Evolutionary conservation across 2,888 invertebrate genomes (phyloP).

Genomic region (Macrosiphum euphorbiae): DNA sequence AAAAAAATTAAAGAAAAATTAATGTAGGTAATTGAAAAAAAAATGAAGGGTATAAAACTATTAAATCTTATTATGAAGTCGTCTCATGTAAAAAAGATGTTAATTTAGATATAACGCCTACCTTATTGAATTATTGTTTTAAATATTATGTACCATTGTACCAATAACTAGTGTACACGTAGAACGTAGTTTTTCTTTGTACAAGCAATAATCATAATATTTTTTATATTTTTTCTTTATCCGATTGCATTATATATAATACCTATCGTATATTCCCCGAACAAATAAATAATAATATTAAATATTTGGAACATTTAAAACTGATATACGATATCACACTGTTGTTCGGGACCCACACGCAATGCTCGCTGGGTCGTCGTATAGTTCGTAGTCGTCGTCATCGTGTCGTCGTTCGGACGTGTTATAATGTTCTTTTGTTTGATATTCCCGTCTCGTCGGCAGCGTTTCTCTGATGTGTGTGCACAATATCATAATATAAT

Average conservation of each 20-base stretch:
- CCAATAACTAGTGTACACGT: too few species aligned
- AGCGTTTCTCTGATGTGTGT: slow-evolving; percentile 3
- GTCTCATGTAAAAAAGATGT: too few species aligned
- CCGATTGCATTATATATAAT: not conserved
- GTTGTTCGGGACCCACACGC: not conserved
- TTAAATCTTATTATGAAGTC: too few species aligned
- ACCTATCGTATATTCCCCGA: not conserved
- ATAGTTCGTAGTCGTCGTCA: not conserved
- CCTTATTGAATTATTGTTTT: too few species aligned
- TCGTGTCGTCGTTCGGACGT: slow-evolving; percentile 38
- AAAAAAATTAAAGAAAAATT: too few species aligned
- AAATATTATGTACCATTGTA: too few species aligned
- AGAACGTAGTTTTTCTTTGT: too few species aligned
- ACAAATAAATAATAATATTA: not conserved
- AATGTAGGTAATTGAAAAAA: too few species aligned
- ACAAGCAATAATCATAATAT: too few species aligned
- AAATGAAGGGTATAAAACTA: too few species aligned
- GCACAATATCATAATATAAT: not conserved
- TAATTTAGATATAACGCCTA: too few species aligned
- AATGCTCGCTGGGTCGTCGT: not conserved
- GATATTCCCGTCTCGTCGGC: slow-evolving; percentile 54
- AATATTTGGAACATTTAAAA: too few species aligned
- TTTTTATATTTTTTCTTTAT: not conserved
- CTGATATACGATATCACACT: not conserved
- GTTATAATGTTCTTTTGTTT: slow-evolving; percentile 54